These are phyloP conservation scores for Xestia ashworthii DNA, from an alignment of 2,888 invertebrate genomes.

Conservation along the genomic window DNA sequence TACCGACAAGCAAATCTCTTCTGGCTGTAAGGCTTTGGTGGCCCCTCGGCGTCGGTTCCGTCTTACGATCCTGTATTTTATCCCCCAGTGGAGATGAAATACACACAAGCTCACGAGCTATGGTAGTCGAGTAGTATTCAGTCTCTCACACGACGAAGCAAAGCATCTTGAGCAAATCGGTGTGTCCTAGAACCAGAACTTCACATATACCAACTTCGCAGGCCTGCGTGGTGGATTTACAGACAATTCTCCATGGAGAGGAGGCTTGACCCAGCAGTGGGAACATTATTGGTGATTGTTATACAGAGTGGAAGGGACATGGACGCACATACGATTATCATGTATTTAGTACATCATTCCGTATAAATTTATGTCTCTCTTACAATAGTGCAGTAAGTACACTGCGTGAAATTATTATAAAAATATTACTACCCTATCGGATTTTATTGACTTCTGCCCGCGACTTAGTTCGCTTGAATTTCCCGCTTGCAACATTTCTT, in stretches of 20 bases:
- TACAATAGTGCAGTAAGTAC: no score
- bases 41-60: not conserved
- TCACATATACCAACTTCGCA: not conserved
- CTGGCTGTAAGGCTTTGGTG: not conserved
- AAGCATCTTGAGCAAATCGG: no score
- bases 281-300: not conserved
- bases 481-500: no score
- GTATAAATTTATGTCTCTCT: no score
- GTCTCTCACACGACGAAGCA: not conserved
- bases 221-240: not conserved
- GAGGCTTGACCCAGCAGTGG: not conserved
- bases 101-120: no score
- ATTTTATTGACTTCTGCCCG: no score
- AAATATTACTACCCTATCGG: no score
- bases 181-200: no score
- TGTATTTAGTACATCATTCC: not conserved
- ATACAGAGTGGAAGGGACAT: not conserved
- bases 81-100: no score
- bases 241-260: not conserved
- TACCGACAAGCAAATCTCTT: not conserved
- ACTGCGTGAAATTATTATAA: no score
- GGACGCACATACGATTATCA: not conserved
- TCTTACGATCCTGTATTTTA: not conserved
- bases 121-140: no score
- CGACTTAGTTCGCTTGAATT: no score